phyloP scores from a whole-genome alignment of 1,140 invertebrate species.

The Drosophila malerkotliana region DNA sequence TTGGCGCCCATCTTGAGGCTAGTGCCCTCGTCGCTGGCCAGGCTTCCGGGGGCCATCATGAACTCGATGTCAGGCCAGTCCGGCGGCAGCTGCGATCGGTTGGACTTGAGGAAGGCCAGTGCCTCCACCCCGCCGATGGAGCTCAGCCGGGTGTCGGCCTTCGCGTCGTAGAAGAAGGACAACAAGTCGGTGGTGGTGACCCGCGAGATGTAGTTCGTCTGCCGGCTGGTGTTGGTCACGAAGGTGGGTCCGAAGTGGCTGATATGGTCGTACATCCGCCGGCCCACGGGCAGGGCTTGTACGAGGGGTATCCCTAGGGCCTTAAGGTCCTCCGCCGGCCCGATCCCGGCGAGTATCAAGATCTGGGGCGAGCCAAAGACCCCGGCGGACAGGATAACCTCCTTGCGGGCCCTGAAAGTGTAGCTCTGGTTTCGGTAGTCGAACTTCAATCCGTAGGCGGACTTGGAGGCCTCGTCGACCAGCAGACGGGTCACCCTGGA shows the following conservation, averaged over 20 bases:
- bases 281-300: constrained; percentile 88
- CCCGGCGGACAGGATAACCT: constrained; percentile 89
- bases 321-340: constrained; percentile 87
- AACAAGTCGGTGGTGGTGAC: constrained; percentile 84
- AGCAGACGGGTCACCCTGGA: constrained; percentile 87
- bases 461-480: constrained; percentile 86
- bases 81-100: constrained; percentile 84
- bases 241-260: constrained; percentile 88
- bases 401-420: constrained; percentile 86
- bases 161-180: constrained; percentile 84
- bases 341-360: constrained; percentile 92
- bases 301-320: constrained; percentile 88
- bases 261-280: constrained; percentile 90
- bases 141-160: constrained; percentile 82
- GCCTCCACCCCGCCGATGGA: constrained; percentile 87
- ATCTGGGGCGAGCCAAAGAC: constrained; percentile 92
- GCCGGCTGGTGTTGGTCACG: constrained; percentile 84
- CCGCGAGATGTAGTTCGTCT: constrained; percentile 46
- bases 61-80: constrained; percentile 88
- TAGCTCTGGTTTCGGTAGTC: constrained; percentile 83
- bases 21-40: constrained; percentile 88
- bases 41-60: constrained; percentile 85
- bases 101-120: constrained; percentile 87
- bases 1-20: constrained; percentile 85
- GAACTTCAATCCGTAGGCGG: constrained; percentile 88